Evolutionary conservation across 2,797 vertebrate species (phyloP), one percentile per base, ranked within the genome.

Genomic region (Ispidina picta): DNA sequence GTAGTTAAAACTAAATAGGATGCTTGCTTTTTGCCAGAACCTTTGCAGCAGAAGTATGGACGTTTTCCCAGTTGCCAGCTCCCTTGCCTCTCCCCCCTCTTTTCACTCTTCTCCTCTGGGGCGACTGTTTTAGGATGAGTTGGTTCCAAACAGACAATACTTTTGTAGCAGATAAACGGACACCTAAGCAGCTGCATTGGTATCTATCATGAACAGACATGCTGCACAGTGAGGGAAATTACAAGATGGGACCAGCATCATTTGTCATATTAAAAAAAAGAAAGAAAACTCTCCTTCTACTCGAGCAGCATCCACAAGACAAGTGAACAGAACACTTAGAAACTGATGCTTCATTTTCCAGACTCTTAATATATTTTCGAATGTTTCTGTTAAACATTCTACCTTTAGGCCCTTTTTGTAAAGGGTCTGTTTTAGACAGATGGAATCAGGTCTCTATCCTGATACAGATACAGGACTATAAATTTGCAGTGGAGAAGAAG

Each of bases 141-240:
- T 88, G 78, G 66, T 93, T 97, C 94, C 94, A 96, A 96, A 55
- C 0, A 90, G 83, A 83, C 93, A 92, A 49, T 83, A 66, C 83
- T 95, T 96, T 86, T 33, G 64, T 69, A 84, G 93, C 85, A 96
- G 95, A 97, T 95, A 96, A 96, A 89, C 4, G 26, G 87, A 81
- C 92, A 96, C 96, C 86, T 92, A 80, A 92, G 88, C 88, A 85
- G 84, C 94, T 79, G 92, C 29, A 20, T 63, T 66, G 70, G 92
- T 96, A 96, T 97, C 96, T 97, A 15, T 96, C 90, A 93, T 56
- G 89, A 94, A 64, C 96, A 96, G 94, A 80, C 91, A 51, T 20
- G 31, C 80, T 92, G 60, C 88, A 83, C 12, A 29, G 74, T 74
- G 94, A 93, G 76, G 85, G 80, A 92, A 96, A 93, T 85, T 92